A percentile compares a stretch with the other conserved stretches of the same genome.
Conservation (phyloP, 2,113 vertebrate genomes). For the Thunnus maccoyii region DNA sequence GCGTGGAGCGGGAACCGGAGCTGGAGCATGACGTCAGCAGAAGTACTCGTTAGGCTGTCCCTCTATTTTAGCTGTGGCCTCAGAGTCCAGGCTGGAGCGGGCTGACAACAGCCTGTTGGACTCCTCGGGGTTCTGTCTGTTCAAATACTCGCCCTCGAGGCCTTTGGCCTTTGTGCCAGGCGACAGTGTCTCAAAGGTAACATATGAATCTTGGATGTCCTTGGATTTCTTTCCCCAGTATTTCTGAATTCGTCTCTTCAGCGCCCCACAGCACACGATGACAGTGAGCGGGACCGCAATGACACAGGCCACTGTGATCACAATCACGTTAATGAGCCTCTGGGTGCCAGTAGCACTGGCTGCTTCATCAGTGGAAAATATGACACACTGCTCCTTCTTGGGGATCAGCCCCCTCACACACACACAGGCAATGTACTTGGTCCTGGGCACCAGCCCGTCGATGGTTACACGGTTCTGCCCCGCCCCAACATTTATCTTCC, state of each 20-base stretch:
- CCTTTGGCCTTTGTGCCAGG: slow-evolving; percentile 88
- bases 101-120: slow-evolving; percentile 93
- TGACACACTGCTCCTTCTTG: slow-evolving; percentile 94
- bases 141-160: slow-evolving; percentile 89
- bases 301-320: slow-evolving; percentile 94
- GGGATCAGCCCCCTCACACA: slow-evolving; percentile 91
- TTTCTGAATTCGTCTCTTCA: slow-evolving; percentile 92
- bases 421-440: slow-evolving; percentile 96
- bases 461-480: slow-evolving; percentile 91
- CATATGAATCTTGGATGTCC: slow-evolving; percentile 90
- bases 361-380: slow-evolving; percentile 96
- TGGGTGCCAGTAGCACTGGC: slow-evolving; percentile 93
- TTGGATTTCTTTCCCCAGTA: slow-evolving; percentile 86
- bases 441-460: slow-evolving; percentile 91
- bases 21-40: slow-evolving; percentile 90
- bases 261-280: slow-evolving; percentile 92
- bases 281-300: slow-evolving; percentile 94
- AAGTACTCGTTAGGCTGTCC: slow-evolving; percentile 93
- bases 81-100: slow-evolving; percentile 93
- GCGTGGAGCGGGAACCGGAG: slow-evolving; percentile 75
- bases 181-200: slow-evolving; percentile 92
- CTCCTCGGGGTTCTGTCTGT: slow-evolving; percentile 89
- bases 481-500: slow-evolving; percentile 88
- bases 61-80: slow-evolving; percentile 87
- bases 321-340: slow-evolving; percentile 95